Conservation (phyloP, 2,113 vertebrate genomes). For the Petromus typicus region DNA sequence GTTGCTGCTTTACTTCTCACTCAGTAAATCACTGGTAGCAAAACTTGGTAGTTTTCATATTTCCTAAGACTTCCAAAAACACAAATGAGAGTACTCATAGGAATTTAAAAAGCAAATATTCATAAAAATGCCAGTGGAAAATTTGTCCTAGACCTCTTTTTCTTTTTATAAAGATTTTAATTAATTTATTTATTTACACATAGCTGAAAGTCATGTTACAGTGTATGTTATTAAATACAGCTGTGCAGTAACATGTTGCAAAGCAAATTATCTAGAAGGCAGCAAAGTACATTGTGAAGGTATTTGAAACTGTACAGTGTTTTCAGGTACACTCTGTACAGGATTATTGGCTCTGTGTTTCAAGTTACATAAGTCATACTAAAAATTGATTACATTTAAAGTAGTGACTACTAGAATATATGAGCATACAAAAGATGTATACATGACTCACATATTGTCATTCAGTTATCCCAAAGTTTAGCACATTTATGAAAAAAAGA, state of each 20-base stretch:
- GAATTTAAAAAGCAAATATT: slow-evolving; percentile 47
- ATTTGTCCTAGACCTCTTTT: slow-evolving; percentile 29
- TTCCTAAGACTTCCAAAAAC: slow-evolving; percentile 47
- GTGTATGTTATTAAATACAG: too few species aligned
- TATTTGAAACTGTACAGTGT: too few species aligned
- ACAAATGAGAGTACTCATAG: background rate
- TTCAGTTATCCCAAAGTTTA: slow-evolving; percentile 9
- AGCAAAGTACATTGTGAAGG: too few species aligned
- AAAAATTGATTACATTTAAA: slow-evolving; percentile 45
- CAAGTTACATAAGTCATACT: background rate
- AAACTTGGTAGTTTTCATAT: background rate
- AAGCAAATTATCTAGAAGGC: too few species aligned
- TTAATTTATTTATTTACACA: too few species aligned
- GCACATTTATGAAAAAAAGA: slow-evolving; percentile 22
- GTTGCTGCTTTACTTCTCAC: background rate
- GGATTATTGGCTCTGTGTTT: too few species aligned
- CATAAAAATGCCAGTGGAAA: slow-evolving; percentile 14
- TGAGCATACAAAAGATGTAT: background rate
- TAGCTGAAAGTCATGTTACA: too few species aligned
- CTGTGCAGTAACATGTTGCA: too few species aligned
- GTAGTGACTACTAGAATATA: background rate
- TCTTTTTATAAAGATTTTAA: background rate
- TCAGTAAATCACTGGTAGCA: slow-evolving; percentile 35
- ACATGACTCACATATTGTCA: background rate
- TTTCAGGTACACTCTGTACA: too few species aligned